These are phyloP conservation scores for Acipenser oxyrinchus DNA, from an alignment of 2,797 vertebrate genomes.

Conservation along the genomic window DNA sequence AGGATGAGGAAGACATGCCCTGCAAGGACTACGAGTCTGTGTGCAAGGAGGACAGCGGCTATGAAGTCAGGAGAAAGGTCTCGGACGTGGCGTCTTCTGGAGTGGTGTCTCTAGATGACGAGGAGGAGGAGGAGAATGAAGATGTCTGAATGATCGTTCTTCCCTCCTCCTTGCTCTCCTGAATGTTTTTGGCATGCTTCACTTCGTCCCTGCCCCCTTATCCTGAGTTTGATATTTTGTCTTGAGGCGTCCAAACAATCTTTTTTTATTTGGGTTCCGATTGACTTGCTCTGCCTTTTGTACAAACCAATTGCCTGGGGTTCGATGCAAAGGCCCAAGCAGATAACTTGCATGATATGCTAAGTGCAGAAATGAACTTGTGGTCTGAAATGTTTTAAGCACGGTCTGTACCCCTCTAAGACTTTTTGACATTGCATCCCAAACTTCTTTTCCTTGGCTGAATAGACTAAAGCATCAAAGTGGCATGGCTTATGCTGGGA, in stretches of 20 bases:
- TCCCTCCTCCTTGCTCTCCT: slow-evolving; percentile 18
- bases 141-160: slow-evolving; percentile 27
- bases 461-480: slow-evolving; percentile 51
- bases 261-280: slow-evolving; percentile 35
- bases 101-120: slow-evolving; percentile 85
- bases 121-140: slow-evolving; percentile 53
- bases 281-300: slow-evolving; percentile 13
- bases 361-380: slow-evolving; percentile 43
- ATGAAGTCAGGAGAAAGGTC: slow-evolving; percentile 64
- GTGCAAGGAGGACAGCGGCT: slow-evolving; percentile 46
- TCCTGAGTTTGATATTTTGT: slow-evolving; percentile 29
- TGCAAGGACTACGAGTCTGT: slow-evolving; percentile 74
- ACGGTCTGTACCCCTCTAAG: slow-evolving; percentile 50
- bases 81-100: slow-evolving; percentile 88
- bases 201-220: slow-evolving; percentile 27
- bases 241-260: slow-evolving; percentile 64
- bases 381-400: slow-evolving; percentile 29
- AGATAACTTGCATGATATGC: slow-evolving; percentile 50
- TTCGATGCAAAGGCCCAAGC: slow-evolving; percentile 17
- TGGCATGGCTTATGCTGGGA: slow-evolving; percentile 66
- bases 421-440: slow-evolving; percentile 18
- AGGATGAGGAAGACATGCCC: slow-evolving; percentile 73
- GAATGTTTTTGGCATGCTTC: slow-evolving; percentile 11
- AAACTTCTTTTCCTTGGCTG: slow-evolving; percentile 2
- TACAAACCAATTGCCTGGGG: slow-evolving; percentile 24